Evolutionary conservation across 2,888 invertebrate genomes (phyloP).

Genomic region (Brachyptera risi): DNA sequence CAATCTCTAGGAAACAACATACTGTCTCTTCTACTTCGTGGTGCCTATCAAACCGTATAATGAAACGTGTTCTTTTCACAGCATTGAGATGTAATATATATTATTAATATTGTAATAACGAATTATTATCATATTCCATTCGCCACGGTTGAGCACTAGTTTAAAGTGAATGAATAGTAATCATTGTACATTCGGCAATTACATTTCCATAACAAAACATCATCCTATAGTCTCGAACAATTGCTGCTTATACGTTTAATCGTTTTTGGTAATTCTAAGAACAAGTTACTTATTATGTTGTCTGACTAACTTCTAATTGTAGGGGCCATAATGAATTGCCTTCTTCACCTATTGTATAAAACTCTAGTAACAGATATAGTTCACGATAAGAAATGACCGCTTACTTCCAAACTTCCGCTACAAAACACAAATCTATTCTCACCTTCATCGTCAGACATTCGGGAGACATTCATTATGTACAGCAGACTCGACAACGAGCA

Average conservation of each 20-base stretch:
- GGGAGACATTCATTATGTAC: no score
- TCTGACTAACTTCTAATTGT: not conserved
- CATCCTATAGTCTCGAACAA: not conserved
- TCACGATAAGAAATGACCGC: not conserved
- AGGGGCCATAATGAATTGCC: not conserved
- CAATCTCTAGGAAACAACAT: no score
- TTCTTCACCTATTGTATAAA: not conserved
- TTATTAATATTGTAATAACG: no score
- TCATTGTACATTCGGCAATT: not conserved
- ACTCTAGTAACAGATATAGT: not conserved
- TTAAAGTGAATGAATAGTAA: not conserved
- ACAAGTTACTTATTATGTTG: not conserved
- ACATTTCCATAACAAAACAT: not conserved
- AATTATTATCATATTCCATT: no score
- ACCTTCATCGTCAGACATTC: not conserved
- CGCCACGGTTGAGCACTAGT: no score
- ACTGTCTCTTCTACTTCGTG: no score
- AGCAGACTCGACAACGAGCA: no score
- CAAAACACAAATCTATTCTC: slow-evolving; percentile 3
- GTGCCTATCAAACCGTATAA: no score
- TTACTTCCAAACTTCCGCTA: not conserved
- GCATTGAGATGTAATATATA: no score
- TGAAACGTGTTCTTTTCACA: no score
- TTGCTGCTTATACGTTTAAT: not conserved
- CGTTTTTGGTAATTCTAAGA: not conserved